Evolutionary conservation across 2,888 invertebrate species (phyloP).

Genomic region (Eutolmus rufibarbis): DNA sequence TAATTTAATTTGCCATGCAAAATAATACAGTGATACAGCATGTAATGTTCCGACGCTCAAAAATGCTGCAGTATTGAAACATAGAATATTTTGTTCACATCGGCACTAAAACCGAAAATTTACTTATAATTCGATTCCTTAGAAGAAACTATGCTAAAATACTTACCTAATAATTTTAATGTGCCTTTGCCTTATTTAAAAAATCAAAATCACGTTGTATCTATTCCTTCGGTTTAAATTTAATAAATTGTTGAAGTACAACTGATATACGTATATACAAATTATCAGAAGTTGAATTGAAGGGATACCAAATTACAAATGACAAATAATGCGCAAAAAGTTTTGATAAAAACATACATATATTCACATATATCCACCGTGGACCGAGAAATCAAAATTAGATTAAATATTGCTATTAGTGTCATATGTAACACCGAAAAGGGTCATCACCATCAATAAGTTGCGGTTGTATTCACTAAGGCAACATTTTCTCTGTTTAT

Average conservation of each 20-base stretch:
- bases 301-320: neutral
- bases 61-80: slow-evolving; percentile 54
- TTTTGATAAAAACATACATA: neutral
- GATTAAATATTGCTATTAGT: neutral
- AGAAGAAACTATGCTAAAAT: too few species aligned
- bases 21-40: too few species aligned
- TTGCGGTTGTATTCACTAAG: neutral
- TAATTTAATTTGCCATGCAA: too few species aligned
- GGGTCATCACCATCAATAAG: neutral
- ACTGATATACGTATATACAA: slow-evolving; percentile 51
- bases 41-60: too few species aligned
- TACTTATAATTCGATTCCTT: neutral
- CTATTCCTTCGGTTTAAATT: slow-evolving; percentile 48
- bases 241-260: slow-evolving; percentile 52
- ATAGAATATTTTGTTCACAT: slow-evolving; percentile 56
- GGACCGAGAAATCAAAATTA: neutral
- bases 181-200: neutral
- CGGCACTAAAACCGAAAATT: slow-evolving; percentile 49
- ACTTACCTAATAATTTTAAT: neutral
- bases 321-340: neutral
- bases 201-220: neutral
- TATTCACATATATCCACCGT: too few species aligned
- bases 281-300: neutral
- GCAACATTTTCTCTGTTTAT: slow-evolving; percentile 49
- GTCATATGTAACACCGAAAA: neutral